Percentiles rank a stretch among this genome's conserved stretches.
phyloP scores from a whole-genome alignment of 2,113 vertebrate species.

The Anthoscopus minutus region DNA sequence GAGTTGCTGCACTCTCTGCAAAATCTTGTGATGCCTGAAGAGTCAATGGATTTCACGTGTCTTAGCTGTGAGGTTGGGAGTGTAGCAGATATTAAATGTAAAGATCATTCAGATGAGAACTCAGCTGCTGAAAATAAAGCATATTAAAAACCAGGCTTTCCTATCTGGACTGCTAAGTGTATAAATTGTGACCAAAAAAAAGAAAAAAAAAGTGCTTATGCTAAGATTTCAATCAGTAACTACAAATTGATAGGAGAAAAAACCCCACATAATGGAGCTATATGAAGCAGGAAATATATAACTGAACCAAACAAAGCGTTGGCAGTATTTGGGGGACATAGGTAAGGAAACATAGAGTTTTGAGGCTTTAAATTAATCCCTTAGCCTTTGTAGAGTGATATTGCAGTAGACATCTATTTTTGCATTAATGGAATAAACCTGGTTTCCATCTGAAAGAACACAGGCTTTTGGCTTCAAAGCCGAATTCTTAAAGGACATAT shows the following conservation, averaged over 20 bases:
- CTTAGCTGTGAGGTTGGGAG: not conserved
- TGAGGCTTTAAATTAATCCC: not conserved
- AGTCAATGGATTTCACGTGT: not conserved
- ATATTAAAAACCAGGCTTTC: not conserved
- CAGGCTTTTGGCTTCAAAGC: not conserved
- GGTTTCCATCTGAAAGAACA: not conserved
- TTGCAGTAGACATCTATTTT: not conserved
- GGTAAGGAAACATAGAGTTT: not conserved
- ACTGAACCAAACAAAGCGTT: not conserved
- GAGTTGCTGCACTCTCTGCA: not conserved
- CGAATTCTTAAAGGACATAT: not conserved
- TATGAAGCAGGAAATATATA: not conserved
- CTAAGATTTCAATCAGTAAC: not conserved
- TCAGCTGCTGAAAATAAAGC: not conserved
- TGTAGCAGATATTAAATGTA: not conserved
- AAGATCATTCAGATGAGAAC: not conserved
- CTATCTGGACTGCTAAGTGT: not conserved
- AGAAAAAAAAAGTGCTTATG: not conserved
- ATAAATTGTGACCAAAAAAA: not conserved
- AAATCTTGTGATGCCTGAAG: not conserved
- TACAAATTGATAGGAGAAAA: not conserved
- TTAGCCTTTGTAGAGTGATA: not conserved
- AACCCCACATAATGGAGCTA: not conserved
- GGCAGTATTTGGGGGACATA: not conserved
- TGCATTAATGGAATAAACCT: not conserved